Base-by-base conservation (phyloP, 2,113 vertebrate genomes). In the Equus przewalskii region DNA sequence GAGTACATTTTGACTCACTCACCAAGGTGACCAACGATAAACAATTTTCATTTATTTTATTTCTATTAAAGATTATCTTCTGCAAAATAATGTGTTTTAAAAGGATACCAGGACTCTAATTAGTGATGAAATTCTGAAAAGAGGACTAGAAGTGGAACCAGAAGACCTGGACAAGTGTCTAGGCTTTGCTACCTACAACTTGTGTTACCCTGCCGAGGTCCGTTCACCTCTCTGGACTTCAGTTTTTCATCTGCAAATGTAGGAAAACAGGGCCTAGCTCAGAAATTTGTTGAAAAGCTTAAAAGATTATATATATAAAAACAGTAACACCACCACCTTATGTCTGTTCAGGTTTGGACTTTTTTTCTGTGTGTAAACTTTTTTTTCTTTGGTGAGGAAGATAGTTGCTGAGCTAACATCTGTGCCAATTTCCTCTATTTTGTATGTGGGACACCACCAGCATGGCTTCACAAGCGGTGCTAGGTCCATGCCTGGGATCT, bases 1-100 rank as follows among this genome's bases (percentile, higher is more conserved):
- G 33, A 85, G 41, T 36, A 83, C 0, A 91, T 60, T 41, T 44
- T 94, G 80, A 89, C 18, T 96, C 62, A 81, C 46, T 85, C 49
- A 49, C 51, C 22, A 24, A 82, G 49, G 41, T 30, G 28, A 65
- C 70, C 46, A 84, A 26, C 11, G 44, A 91, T 36, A 91, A 96
- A 69, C 65, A 36, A 84, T 73, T 91, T 97, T 76, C 51, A 70
- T 64, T 80, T 86, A 89, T 75, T 96, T 96, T 81, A 65, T 72
- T 93, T 93, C 80, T 67, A 76, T 49, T 81, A 70, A 90, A 79
- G 30, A 64, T n/a, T 30, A 60, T 93, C n/a, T 91, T 82, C 30
- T 41, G 93, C 12, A 96, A 79, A 89, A 91, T 64, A 70, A 41
- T 62, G 67, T 83, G 9, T 60, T 93, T 92, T 93, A 89, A 97